Percentiles rank a stretch among this genome's conserved stretches.
Evolutionary conservation across 2,113 vertebrate species (phyloP).

Genomic region (Hystrix brachyura): DNA sequence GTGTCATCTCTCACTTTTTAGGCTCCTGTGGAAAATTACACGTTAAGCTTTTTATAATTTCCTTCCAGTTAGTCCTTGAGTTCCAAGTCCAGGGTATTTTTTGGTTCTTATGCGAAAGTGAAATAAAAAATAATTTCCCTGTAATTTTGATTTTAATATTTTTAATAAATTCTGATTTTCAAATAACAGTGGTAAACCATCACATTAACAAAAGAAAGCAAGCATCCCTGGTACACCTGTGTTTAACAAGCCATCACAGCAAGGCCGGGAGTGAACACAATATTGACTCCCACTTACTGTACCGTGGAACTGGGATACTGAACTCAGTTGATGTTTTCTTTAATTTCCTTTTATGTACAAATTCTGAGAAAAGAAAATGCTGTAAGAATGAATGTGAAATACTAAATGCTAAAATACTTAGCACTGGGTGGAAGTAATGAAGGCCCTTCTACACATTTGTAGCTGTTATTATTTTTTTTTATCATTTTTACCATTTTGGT

Average conservation of each 20-base stretch:
- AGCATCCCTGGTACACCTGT: background rate
- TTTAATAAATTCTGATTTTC: background rate
- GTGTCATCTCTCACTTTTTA: background rate
- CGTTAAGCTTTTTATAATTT: background rate
- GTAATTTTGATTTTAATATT: background rate
- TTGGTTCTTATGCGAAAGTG: background rate
- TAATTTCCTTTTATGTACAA: background rate
- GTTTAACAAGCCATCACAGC: background rate
- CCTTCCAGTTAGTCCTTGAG: background rate
- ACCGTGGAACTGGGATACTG: background rate
- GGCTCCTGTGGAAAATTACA: background rate
- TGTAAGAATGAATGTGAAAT: background rate
- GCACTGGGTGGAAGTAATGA: background rate
- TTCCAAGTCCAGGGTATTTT: background rate
- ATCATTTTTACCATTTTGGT: background rate
- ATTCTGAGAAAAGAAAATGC: background rate
- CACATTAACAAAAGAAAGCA: background rate
- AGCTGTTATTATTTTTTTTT: background rate
- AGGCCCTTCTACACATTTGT: background rate
- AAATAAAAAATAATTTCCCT: conserved; percentile 31
- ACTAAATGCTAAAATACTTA: background rate
- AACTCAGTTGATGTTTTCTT: background rate
- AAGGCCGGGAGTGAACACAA: background rate
- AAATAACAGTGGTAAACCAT: background rate
- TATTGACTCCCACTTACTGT: background rate